phyloP scores from a whole-genome alignment of 2,888 invertebrate genomes.

The Drosophila helvetica region DNA sequence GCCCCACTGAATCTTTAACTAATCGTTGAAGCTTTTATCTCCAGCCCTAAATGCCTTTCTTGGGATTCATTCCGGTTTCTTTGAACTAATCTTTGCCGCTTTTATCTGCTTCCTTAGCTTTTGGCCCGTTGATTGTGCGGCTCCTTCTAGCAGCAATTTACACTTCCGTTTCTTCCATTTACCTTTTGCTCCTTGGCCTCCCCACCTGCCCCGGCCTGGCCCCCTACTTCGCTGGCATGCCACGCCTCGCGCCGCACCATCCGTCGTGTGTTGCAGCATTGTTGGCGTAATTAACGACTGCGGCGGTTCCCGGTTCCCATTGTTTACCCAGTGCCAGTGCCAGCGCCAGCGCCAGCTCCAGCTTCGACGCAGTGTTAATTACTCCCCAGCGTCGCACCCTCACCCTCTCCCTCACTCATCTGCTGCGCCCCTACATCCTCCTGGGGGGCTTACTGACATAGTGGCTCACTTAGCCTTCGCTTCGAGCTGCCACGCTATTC shows the following conservation, averaged over 20 bases:
- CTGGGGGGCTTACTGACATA: conserved; percentile 57
- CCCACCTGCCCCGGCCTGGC: too few species aligned
- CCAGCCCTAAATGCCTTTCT: neutral
- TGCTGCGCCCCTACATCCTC: conserved; percentile 9
- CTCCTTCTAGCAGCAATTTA: conserved; percentile 30
- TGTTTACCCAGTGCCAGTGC: conserved; percentile 63
- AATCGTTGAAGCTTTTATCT: neutral
- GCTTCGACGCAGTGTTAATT: conserved; percentile 71
- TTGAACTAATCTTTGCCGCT: neutral
- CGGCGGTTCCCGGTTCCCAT: conserved; percentile 54
- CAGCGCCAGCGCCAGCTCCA: conserved; percentile 55
- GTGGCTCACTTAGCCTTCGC: conserved; percentile 70
- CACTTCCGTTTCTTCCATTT: conserved; percentile 30
- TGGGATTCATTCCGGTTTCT: neutral
- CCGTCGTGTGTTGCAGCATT: conserved; percentile 20
- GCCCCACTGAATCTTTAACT: neutral
- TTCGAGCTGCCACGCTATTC: neutral
- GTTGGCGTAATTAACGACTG: conserved; percentile 67
- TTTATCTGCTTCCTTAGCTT: conserved; percentile 2
- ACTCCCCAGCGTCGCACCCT: conserved; percentile 58
- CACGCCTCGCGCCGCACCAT: conserved; percentile 2
- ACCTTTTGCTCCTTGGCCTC: conserved; percentile 6
- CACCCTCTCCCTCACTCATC: conserved; percentile 7
- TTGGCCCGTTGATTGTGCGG: conserved; percentile 16
- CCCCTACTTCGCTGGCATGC: conserved; percentile 31